A percentile compares a stretch with the other conserved stretches of the same genome.
These are phyloP conservation scores for Athripsodes cinereus DNA, from an alignment of 2,888 invertebrate genomes.

Conservation along the genomic window DNA sequence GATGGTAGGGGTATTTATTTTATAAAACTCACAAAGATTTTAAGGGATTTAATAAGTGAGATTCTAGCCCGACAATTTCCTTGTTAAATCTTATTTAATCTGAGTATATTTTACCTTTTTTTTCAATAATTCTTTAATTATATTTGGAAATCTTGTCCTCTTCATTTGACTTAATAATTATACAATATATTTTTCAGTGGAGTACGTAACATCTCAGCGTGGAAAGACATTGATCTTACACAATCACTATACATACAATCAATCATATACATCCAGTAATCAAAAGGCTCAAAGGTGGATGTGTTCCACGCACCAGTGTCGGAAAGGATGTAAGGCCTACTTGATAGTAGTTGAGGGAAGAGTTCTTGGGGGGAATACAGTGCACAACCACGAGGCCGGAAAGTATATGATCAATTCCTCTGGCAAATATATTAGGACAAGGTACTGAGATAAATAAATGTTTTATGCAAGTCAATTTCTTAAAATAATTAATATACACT, in stretches of 20 bases:
- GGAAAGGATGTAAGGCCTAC: slow-evolving; percentile 14
- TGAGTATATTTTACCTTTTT: too few species aligned
- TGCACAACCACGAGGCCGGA: slow-evolving; percentile 6
- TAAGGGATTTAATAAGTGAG: too few species aligned
- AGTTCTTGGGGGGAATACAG: not conserved
- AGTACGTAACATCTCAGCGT: slow-evolving; percentile 25
- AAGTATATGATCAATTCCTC: not conserved
- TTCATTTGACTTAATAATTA: too few species aligned
- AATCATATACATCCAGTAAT: not conserved
- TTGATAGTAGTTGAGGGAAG: slow-evolving; percentile 2
- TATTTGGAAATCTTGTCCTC: too few species aligned
- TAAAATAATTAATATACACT: too few species aligned
- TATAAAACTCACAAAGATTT: too few species aligned
- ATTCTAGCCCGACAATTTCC: too few species aligned
- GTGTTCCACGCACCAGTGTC: slow-evolving; percentile 18
- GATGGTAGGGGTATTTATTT: too few species aligned
- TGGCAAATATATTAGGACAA: not conserved
- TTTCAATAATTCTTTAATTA: too few species aligned
- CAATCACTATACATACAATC: slow-evolving; percentile 31
- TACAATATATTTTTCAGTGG: slow-evolving; percentile 1
- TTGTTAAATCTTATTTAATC: too few species aligned
- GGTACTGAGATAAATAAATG: not conserved
- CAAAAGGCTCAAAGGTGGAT: slow-evolving; percentile 23
- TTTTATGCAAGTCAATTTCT: not conserved
- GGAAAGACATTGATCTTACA: slow-evolving; percentile 33